Percentiles rank a stretch among this genome's conserved stretches.
Conservation (phyloP, 2,113 vertebrate species). For the Trinectes maculatus region DNA sequence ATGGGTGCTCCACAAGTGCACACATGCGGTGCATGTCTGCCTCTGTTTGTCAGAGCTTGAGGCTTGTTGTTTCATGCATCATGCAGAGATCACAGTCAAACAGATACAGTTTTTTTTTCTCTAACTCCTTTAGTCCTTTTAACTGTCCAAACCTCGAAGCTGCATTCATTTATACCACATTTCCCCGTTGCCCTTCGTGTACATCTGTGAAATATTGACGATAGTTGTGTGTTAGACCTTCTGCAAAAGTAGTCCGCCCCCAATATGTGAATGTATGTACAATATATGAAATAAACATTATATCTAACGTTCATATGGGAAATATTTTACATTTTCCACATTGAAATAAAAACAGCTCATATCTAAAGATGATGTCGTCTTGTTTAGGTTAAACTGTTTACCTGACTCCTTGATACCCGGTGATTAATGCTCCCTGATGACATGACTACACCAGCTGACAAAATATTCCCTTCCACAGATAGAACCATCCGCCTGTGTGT, state of each 20-base stretch:
- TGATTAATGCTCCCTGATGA: constrained; percentile 55
- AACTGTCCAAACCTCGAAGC: neutral
- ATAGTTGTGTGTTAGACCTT: no score
- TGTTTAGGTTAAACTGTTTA: constrained; percentile 53
- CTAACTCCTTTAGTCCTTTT: neutral
- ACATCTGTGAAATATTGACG: no score
- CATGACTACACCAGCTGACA: constrained; percentile 58
- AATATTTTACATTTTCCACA: no score
- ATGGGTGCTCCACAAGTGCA: neutral
- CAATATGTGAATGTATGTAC: no score
- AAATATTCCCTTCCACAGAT: constrained; percentile 44
- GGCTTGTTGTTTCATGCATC: no score
- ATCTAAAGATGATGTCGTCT: constrained; percentile 13
- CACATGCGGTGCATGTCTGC: neutral
- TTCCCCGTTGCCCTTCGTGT: neutral
- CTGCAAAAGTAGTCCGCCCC: no score
- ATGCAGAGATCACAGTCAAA: no score
- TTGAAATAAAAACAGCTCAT: neutral
- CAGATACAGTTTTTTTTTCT: neutral
- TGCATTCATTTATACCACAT: neutral
- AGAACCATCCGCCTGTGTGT: constrained; percentile 34
- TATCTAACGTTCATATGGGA: no score
- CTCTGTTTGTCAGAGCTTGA: neutral
- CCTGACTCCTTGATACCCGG: constrained; percentile 36
- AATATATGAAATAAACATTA: no score